Base-by-base conservation (phyloP, 1,140 invertebrate genomes). In the Lepidurus apus region DNA sequence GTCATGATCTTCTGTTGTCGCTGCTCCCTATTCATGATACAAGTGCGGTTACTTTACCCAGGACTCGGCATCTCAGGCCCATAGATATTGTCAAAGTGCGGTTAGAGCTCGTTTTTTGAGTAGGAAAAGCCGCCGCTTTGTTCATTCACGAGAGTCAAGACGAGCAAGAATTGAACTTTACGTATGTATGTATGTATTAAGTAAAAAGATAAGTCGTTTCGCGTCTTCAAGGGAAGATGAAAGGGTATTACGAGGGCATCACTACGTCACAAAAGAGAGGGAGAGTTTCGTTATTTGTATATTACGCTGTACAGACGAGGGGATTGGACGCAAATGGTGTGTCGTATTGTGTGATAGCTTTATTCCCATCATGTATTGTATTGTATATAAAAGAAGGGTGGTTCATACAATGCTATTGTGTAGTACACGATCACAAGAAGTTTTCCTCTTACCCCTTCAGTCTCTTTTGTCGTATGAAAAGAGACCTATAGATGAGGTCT, bases 1-100 rank as follows among this genome's bases (percentile, higher is more conserved):
- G 80, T 8, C 47, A 80, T 45, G 80, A 80, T 74, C 78, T 80
- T 42, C 45, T 74, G 7, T 74, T 47, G 42, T 21, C 76, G 9
- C 74, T 80, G 5, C 44, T 80, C 43, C 78, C 78, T 73, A 43
- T 21, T 74, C 74, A 79, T 45, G 74, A 79, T n/a, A 24, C 17
- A 45, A 44, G 43, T 47, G 75, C 75, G 43, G 47, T 47, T 47
- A 77, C 75, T 43, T 47, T 77, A 77, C 75, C 75, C 75, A 43
- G 75, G 34, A 77, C 75, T 77, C 75, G 75, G 43, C 47, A 77
- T 65, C 53, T 65, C 75, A 77, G 47, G 24, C 75, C 75, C 9
- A 77, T 77, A 34, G 47, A 47, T 45, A 45, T 77, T 44, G 75
- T 77, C 10, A 47, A 42, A 77, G 24, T 11, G 21, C 10, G 11